A percentile compares a stretch with the other conserved stretches of the same genome.
Evolutionary conservation across 2,113 vertebrate species (phyloP).

Genomic region (Psilopsiagon aurifrons): DNA sequence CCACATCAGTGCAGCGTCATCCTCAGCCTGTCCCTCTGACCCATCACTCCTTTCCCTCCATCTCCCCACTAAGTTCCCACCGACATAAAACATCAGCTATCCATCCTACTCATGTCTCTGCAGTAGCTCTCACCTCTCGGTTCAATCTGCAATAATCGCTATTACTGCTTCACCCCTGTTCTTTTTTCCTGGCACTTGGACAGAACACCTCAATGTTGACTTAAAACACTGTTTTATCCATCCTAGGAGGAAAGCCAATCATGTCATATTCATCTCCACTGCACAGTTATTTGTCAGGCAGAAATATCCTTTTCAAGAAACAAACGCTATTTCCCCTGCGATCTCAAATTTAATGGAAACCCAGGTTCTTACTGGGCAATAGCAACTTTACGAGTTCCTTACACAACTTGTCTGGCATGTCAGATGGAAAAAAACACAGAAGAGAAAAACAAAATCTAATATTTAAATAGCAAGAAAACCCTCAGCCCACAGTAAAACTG

Average conservation of each 20-base stretch:
- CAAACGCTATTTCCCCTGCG: not conserved
- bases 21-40: not conserved
- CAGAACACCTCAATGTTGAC: conserved; percentile 2
- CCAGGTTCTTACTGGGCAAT: not conserved
- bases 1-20: fast-evolving
- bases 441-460: not conserved
- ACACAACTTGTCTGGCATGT: not conserved
- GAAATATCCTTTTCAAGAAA: not conserved
- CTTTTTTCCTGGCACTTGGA: not conserved
- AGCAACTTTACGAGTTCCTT: not conserved
- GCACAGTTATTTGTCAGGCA: not conserved
- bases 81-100: not conserved
- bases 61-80: not conserved
- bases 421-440: not conserved
- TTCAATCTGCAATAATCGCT: not conserved
- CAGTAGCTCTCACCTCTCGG: not conserved
- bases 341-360: not conserved
- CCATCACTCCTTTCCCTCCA: not conserved
- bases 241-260: not conserved
- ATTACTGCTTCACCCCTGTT: not conserved
- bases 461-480: not conserved
- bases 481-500: not conserved
- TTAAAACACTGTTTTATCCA: not conserved
- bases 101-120: fast-evolving
- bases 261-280: not conserved